These are phyloP conservation scores for Aphidius ervi DNA, from an alignment of 1,140 invertebrate genomes.

Conservation along the genomic window DNA sequence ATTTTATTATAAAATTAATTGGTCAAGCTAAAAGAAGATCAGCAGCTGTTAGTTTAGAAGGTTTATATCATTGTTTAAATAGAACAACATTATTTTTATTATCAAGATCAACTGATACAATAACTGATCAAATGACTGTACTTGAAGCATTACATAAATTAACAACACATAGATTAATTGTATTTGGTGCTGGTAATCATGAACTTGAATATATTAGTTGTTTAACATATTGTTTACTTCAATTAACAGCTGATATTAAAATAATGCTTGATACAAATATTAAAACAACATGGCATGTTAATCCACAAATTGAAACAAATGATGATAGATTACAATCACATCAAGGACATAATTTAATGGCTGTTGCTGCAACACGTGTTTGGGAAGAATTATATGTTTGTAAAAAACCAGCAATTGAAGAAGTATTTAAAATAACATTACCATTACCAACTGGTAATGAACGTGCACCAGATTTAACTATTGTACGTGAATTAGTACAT, in stretches of 20 bases:
- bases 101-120: slow-evolving; percentile 83
- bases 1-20: slow-evolving; percentile 91
- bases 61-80: slow-evolving; percentile 90
- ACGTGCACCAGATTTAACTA: slow-evolving; percentile 73
- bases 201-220: slow-evolving; percentile 94
- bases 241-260: slow-evolving; percentile 86
- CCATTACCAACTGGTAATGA: slow-evolving; percentile 64
- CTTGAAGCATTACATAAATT: slow-evolving; percentile 91
- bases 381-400: slow-evolving; percentile 97
- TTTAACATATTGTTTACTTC: slow-evolving; percentile 90
- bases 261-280: slow-evolving; percentile 75
- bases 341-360: slow-evolving; percentile 82
- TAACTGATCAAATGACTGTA: slow-evolving; percentile 87
- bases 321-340: slow-evolving; percentile 74
- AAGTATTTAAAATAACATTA: slow-evolving; percentile 86
- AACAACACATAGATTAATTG: slow-evolving; percentile 76
- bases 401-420: slow-evolving; percentile 92
- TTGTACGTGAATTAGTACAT: slow-evolving; percentile 77
- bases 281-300: slow-evolving; percentile 86
- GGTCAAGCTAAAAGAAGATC: slow-evolving; percentile 80
- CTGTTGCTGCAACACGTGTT: slow-evolving; percentile 84
- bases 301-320: slow-evolving; percentile 68
- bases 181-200: slow-evolving; percentile 92
- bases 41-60: slow-evolving; percentile 70
- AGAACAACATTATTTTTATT: slow-evolving; percentile 89